Evolutionary conservation across 1,140 invertebrate genomes (phyloP).

Genomic region (Neodiprion lecontei): DNA sequence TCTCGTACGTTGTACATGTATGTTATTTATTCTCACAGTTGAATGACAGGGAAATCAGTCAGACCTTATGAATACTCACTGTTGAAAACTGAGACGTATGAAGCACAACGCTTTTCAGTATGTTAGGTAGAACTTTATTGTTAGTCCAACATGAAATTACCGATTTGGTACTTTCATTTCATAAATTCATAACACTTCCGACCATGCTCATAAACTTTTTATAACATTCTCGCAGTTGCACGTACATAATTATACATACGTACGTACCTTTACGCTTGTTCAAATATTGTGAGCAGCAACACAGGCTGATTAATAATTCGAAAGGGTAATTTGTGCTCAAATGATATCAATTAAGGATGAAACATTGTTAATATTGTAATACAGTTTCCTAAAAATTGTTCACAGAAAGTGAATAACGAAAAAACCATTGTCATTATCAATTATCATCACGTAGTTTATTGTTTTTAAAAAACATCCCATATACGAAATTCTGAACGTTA

Average conservation of each 20-base stretch:
- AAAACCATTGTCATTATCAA: constrained; percentile 8
- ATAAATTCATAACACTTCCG: not conserved
- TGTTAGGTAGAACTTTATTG: no score
- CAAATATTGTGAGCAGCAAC: not conserved
- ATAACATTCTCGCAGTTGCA: not conserved
- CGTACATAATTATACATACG: no score
- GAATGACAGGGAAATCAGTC: not conserved
- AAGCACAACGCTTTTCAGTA: no score
- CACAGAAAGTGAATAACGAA: constrained; percentile 43
- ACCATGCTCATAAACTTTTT: not conserved
- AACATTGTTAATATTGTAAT: constrained; percentile 31
- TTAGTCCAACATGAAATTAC: no score
- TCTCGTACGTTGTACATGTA: constrained; percentile 41
- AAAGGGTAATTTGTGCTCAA: constrained; percentile 45
- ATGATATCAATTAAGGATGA: constrained; percentile 9
- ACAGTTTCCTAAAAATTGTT: constrained; percentile 52
- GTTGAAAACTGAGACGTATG: no score
- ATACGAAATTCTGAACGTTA: no score
- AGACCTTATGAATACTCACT: not conserved
- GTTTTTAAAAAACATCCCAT: no score
- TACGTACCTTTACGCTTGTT: no score
- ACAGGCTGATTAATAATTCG: constrained; percentile 1
- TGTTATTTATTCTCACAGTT: not conserved
- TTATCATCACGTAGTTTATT: no score
- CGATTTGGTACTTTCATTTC: no score